Percentiles rank a stretch among this genome's conserved stretches.
Conservation (phyloP, 2,797 vertebrate genomes). For the Danio tinwini region DNA sequence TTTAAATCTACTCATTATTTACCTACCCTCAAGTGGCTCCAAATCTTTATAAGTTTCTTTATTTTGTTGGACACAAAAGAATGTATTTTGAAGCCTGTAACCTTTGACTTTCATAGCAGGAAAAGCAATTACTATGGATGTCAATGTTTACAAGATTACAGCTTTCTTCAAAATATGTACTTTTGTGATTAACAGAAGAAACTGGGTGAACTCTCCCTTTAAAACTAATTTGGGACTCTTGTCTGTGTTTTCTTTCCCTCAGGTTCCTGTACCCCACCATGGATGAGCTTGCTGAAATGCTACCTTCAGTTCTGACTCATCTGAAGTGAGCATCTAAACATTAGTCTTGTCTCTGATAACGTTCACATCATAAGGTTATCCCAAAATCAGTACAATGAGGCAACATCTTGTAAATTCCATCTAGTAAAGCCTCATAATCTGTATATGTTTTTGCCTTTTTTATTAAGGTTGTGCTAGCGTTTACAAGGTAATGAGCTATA, state of each 20-base stretch:
- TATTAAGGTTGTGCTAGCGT: not conserved
- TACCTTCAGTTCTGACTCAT: constrained; percentile 87
- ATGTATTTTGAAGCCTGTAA: too few species aligned
- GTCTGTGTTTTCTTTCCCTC: not conserved
- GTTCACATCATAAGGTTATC: not conserved
- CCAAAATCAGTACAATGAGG: not conserved
- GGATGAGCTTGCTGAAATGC: constrained; percentile 94
- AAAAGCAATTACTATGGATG: too few species aligned
- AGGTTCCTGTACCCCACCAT: constrained; percentile 94
- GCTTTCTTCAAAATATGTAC: too few species aligned
- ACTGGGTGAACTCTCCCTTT: too few species aligned
- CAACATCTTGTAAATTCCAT: not conserved
- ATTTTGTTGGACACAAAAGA: too few species aligned
- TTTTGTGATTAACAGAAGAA: too few species aligned
- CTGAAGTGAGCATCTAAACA: constrained; percentile 81
- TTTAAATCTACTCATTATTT: too few species aligned
- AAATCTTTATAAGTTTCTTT: too few species aligned
- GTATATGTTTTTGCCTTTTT: not conserved
- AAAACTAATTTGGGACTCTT: not conserved
- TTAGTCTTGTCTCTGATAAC: too few species aligned
- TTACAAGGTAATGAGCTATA: not conserved
- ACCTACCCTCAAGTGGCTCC: too few species aligned
- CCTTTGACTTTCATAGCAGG: too few species aligned
- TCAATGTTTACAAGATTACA: too few species aligned
- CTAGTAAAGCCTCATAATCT: not conserved